Evolutionary conservation across 2,113 vertebrate species (phyloP), one percentile per base, ranked within the genome.

Genomic region (Trematomus loennbergii): DNA sequence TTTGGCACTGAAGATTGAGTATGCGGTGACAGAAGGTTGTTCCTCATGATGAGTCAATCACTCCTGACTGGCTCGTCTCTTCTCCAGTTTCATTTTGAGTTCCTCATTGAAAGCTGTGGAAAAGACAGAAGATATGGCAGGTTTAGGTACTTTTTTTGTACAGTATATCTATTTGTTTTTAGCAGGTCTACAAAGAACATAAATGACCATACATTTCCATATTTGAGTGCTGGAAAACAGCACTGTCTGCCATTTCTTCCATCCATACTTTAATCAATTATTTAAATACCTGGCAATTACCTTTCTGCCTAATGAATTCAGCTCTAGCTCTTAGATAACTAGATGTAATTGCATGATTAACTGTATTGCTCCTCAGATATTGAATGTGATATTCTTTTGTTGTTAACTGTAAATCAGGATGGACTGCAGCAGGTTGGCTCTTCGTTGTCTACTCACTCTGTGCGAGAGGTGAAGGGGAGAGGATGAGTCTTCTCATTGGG

Each of bases 11-110:
- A 76, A 66, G 79, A 87, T 60, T 64, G 79, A 65, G 53, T 20
- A 65, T 61, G 58, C 50, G 66, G 78, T 50, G 48, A 72, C 20
- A 71, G 46, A 45, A 68, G 13, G 71, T 40, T 22, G 65, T 53
- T 78, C 57, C 75, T 71, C 58, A 53, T 53, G 18, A n/a, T 13
- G 13, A 70, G 12, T 17, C 36, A 33, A 36, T 94, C 80, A 95
- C 53, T 96, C 93, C 81, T 95, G 94, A 83, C 90, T 93, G 83
- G 90, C 94, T 75, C 88, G 90, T 64, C 95, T 90, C 85, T 89
- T 94, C 87, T 96, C 93, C 52, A 96, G 91, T 65, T 95, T 97
- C 74, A 88, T 65, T 80, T 94, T 94, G 17, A 97, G 94, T 70
- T 97, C 96, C 16, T 95, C 94, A 0, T 88, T 95, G 69, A 96